phyloP scores from a whole-genome alignment of 2,113 vertebrate genomes.

The Leucopsar rothschildi region DNA sequence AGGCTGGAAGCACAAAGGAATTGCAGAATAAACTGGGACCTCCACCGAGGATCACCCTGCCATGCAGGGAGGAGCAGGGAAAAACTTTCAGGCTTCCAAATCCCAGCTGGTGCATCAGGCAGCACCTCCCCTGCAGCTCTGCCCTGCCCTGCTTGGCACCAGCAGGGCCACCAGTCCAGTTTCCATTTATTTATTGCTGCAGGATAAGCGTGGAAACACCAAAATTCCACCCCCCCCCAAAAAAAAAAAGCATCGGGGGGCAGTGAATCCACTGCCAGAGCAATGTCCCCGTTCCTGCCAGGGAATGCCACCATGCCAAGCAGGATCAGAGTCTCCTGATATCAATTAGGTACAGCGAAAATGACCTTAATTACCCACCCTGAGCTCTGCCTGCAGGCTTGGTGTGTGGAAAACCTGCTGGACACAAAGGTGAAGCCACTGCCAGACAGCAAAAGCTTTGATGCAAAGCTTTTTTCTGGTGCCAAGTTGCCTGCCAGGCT shows the following conservation, averaged over 20 bases:
- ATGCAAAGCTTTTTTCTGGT: background rate
- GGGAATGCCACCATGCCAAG: background rate
- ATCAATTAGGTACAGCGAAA: background rate
- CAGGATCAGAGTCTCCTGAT: background rate
- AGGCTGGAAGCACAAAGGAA: background rate
- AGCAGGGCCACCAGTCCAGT: rapidly evolving
- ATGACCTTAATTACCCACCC: background rate
- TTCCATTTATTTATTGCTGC: background rate
- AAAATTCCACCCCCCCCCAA: rapidly evolving
- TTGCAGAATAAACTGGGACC: rapidly evolving
- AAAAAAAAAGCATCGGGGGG: background rate
- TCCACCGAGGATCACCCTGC: rapidly evolving
- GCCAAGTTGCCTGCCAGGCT: background rate
- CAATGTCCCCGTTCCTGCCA: background rate
- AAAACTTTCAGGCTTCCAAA: background rate
- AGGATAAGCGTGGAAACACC: background rate
- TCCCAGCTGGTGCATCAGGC: background rate
- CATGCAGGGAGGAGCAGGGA: background rate
- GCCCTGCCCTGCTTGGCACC: background rate
- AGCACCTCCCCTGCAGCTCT: background rate
- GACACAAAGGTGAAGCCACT: background rate
- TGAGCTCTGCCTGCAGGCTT: background rate
- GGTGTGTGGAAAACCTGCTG: background rate
- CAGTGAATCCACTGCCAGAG: rapidly evolving
- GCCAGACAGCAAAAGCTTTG: background rate